Base-by-base conservation (phyloP, 1,140 invertebrate species). In the Metaphire vulgaris region DNA sequence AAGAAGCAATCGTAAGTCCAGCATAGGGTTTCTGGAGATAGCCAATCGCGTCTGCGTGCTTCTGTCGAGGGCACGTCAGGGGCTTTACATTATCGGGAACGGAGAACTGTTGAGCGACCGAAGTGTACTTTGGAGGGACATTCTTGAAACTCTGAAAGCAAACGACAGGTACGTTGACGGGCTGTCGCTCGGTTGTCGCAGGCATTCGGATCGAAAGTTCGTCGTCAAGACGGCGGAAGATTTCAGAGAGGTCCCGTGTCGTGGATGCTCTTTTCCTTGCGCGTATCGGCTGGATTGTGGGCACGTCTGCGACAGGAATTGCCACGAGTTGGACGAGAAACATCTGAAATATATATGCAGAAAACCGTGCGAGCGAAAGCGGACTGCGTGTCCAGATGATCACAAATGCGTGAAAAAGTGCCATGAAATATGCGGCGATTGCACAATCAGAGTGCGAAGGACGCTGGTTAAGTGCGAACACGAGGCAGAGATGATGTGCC, bases 31-130 rank as follows among this genome's bases (percentile, higher is more conserved):
- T 86, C 84, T 95, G 2, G 89, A 88, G 30, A 89, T 88, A 68
- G 87, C 90, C 72, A 95, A 95, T 86, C 87, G 93, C 74, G 89
- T 95, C 64, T 93, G 92, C 86, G 93, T 95, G 0, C 92, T 92
- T 14, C 85, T 95, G 2, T 94, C 93, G 0, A 85, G 93, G 79
- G 93, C 93, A 0, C 91, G 90, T 82, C 88, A 90, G 85, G 93
- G 91, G 79, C 80, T 91, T 67, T 91, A 87, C 80, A 86, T 89
- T n/a, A 87, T 91, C 77, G 90, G 92, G 32, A 92, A 93, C 84
- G 89, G 92, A 79, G 81, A 88, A 0, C 89, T 30, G 81, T 93
- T 14, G 83, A 72, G 14, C 41, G 82, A 32, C 79, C 82, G n/a
- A n/a, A n/a, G n/a, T n/a, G n/a, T n/a, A n/a, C n/a, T n/a, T n/a